Base-by-base conservation (phyloP, 2,888 invertebrate species). In the Parasteatoda lunata region DNA sequence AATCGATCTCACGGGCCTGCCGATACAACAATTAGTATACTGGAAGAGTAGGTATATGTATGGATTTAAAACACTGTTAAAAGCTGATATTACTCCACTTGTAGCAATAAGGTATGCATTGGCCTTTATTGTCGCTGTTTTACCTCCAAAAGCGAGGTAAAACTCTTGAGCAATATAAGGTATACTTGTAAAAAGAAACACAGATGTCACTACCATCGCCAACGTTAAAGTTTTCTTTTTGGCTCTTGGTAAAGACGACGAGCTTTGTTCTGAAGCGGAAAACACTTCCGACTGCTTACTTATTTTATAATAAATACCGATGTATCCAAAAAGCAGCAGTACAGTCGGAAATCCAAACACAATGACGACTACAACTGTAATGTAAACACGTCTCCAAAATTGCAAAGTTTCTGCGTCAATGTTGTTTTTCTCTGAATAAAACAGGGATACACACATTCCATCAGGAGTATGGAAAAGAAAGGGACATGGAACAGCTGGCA, bases 221-320 rank as follows among this genome's bases (percentile, higher is more conserved):
- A 92, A 92, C 89, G 91, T 92, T 45, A 92, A 89, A 5, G 92
- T 92, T 88, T 92, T 92, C 13, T 91, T 90, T 89, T 92, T 92
- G 7, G 92, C 92, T 83, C 90, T 91, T 47, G 91, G 91, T 49
- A 92, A 90, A 6, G 85, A 73, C 5, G 77, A 77, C 5, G 71
- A 54, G 7, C 49, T 82, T 13, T 75, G 73, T 64, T 80, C 72
- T 8, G 59, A 65, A 7, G 78, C 47, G 5, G 81, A 70, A 15
- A 77, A 77, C 4, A 70, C 77, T 4, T 71, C 77, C 5, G 86
- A 81, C n/a, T 82, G 80, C 30, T 49, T 76, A 81, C 81, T 81
- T 8, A 86, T 81, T 9, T 71, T 70, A 8, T 49, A 64, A 7
- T 81, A 47, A 9, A 86, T 86, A 15, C 81, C 5, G 13, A 69